Base-by-base conservation (phyloP, 2,797 vertebrate genomes). In the Lutra lutra region DNA sequence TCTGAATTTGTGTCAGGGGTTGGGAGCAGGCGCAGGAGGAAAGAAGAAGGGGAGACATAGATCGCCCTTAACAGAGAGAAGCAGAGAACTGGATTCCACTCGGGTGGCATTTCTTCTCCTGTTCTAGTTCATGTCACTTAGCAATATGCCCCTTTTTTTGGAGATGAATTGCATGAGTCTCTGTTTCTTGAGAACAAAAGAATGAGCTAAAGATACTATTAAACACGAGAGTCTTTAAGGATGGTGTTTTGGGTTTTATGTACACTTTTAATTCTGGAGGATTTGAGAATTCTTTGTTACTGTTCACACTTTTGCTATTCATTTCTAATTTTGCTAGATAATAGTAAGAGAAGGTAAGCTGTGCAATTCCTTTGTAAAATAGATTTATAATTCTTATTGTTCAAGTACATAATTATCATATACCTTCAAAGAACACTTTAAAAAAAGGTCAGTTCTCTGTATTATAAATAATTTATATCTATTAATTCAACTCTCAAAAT, bases 311-410 rank as follows among this genome's bases (percentile, higher is more conserved):
- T 79, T 93, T 87, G 64, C 25, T 66, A 27, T 40, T 86, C 6
- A 2, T 94, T 83, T 92, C 70, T 89, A 87, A 25, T 56, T 70
- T 51, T 51, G 70, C 46, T 48, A n/a, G 17, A 77, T 92, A 75
- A 38, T 38, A 38, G 3, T 75, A 66, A 87, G 48, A 92, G 17
- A 95, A 82, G 14, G 9, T 17, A 56, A 60, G 8, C 32, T 40
- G 38, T 56, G n/a, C 48, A 72, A 54, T 29, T 35, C 70, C 5
- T 75, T 68, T 60, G 38, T n/a, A 92, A 93, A 82, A 80, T 35
- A 82, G 46, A 91, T 62, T n/a, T 48, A 20, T 8, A 25, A 32
- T 73, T 85, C 68, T 77, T 77, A 86, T 80, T 85, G 17, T 35
- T 23, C 29, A 87, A 80, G 21, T 51, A 80, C 32, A n/a, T 56